phyloP scores from a whole-genome alignment of 2,888 invertebrate genomes.

The Dilophus febrilis region DNA sequence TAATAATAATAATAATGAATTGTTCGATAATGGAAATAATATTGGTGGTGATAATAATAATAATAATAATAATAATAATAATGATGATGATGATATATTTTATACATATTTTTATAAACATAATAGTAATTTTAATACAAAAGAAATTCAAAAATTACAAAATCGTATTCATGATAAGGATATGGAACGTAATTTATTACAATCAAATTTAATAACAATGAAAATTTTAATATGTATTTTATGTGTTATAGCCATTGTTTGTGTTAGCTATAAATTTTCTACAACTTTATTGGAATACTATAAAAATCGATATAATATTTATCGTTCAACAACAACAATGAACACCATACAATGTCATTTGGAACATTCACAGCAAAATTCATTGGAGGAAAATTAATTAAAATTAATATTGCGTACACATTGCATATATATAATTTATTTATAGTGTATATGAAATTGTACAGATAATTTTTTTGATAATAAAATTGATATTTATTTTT shows the following conservation, averaged over 20 bases:
- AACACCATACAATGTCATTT: slow-evolving; percentile 6
- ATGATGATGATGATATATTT: no score
- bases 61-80: no score
- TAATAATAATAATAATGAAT: no score
- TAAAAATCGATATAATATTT: not conserved
- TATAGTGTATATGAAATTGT: no score
- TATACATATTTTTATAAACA: not conserved
- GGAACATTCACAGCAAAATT: no score
- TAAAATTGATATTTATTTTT: no score
- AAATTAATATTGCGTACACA: no score
- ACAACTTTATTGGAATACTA: not conserved
- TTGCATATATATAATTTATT: no score
- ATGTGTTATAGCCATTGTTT: slow-evolving; percentile 3
- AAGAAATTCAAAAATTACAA: not conserved
- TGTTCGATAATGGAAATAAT: no score
- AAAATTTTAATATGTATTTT: slow-evolving; percentile 16
- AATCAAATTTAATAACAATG: slow-evolving; percentile 19
- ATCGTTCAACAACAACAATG: slow-evolving; percentile 6
- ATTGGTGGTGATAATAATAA: no score
- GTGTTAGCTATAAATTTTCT: slow-evolving; percentile 4
- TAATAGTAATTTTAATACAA: not conserved
- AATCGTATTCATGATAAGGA: not conserved
- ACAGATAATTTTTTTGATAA: no score
- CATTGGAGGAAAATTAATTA: no score
- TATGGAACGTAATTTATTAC: slow-evolving; percentile 18